Evolutionary conservation across 2,113 vertebrate species (phyloP).

Genomic region (Sporophila hypoxantha): DNA sequence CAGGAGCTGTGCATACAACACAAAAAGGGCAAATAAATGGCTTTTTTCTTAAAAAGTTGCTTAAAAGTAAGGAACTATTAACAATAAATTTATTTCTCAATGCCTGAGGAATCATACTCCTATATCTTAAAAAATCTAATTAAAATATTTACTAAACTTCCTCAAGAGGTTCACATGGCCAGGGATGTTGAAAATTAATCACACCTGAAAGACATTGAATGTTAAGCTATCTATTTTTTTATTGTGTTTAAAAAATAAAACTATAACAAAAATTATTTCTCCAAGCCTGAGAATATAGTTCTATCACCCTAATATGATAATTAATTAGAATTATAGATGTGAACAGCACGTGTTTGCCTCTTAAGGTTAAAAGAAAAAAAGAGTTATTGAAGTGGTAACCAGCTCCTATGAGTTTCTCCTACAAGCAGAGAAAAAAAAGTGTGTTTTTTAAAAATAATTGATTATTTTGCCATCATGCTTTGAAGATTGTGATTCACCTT

Average conservation of each 20-base stretch:
- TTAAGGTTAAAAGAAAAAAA: neutral
- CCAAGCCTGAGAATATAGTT: neutral
- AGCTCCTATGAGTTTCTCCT: neutral
- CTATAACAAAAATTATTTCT: neutral
- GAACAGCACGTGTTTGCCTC: neutral
- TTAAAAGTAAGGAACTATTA: neutral
- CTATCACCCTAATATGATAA: neutral
- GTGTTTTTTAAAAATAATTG: neutral
- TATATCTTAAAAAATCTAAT: neutral
- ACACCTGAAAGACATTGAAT: too few species aligned
- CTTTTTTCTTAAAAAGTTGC: too few species aligned
- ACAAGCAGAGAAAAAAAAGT: neutral
- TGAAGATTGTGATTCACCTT: neutral
- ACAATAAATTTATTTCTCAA: neutral
- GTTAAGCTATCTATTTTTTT: too few species aligned
- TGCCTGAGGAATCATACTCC: too few species aligned
- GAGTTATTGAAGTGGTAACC: neutral
- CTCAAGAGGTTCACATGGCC: too few species aligned
- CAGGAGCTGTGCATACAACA: neutral
- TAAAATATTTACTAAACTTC: neutral
- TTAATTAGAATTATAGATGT: neutral
- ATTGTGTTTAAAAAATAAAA: neutral
- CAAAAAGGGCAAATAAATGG: neutral
- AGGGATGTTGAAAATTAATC: too few species aligned
- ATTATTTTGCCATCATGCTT: neutral